These are phyloP conservation scores for Siphlonurus alternatus DNA, from an alignment of 2,888 invertebrate species.

Conservation along the genomic window DNA sequence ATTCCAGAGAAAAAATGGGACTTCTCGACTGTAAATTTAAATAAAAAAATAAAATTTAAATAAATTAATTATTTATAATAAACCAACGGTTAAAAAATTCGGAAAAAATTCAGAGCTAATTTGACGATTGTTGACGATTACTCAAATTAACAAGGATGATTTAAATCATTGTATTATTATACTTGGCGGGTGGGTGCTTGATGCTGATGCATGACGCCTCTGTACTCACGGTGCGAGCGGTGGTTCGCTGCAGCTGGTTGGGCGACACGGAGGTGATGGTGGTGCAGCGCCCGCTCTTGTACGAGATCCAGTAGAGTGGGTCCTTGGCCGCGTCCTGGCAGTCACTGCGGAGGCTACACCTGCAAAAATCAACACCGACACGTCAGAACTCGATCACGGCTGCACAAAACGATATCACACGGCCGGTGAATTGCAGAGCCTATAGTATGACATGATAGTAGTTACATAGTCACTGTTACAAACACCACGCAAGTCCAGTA, in stretches of 20 bases:
- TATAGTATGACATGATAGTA: background rate
- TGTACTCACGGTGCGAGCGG: constrained; percentile 58
- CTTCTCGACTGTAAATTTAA: no score
- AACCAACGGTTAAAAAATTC: no score
- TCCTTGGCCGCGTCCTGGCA: constrained; percentile 87
- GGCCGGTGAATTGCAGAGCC: background rate
- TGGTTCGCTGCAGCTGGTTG: constrained; percentile 79
- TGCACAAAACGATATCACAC: no score
- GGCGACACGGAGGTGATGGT: constrained; percentile 86
- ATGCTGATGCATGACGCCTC: no score
- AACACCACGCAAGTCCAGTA: no score
- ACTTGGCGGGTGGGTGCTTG: no score
- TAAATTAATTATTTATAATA: background rate
- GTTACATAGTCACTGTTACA: background rate
- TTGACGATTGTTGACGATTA: no score
- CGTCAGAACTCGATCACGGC: background rate
- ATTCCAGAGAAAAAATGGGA: no score
- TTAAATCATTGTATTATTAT: no score
- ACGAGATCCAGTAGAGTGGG: constrained; percentile 89
- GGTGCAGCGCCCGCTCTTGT: constrained; percentile 92
- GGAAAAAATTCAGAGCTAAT: no score
- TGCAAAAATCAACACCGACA: constrained; percentile 19
- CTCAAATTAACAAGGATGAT: no score
- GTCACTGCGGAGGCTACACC: constrained; percentile 76
- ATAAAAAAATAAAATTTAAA: no score